Base-by-base conservation (phyloP, 2,113 vertebrate genomes). In the Setophaga kirtlandii region DNA sequence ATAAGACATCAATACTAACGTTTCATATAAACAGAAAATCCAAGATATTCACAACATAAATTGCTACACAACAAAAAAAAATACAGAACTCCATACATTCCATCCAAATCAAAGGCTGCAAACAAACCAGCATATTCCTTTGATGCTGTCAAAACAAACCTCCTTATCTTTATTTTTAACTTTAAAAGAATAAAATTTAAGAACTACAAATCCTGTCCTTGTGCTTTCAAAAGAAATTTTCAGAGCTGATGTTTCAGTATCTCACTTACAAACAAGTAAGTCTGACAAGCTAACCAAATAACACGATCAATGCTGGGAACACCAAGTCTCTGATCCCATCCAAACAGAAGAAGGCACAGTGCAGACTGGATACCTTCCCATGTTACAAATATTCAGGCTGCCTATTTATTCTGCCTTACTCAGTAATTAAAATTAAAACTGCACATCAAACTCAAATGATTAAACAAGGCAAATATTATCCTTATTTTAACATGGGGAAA, bases 91-190 rank as follows among this genome's bases (percentile, higher is more conserved):
- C 89, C 88, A 78, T n/a, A 76, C 15, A 88, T 84, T 95, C 53
- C 58, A 86, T 52, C 41, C 85, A 95, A 96, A 95, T 96, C 88
- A 97, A 97, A 96, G 90, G 77, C 69, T 96, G 94, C 56, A 94
- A 97, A 96, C 89, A 97, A 97, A 95, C 71, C 68, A 91, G 60
- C 75, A 88, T 70, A 96, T 87, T 92, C 78, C 87, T 96, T 95
- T 96, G 90, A 97, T 87, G 78, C 78, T 95, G 93, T 94, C 96
- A 96, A 91, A 96, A 95, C 90, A 92, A 96, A 91, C 84, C 90
- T 94, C 91, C 80, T 90, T 88, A 96, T 81, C 84, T 96, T 89
- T 92, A 96, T 96, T 96, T 97, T 95, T 96, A 96, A 96, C 87
- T 89, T 92, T 81, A 94, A 94, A 91, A 90, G 93, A 94, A 96